Conservation (phyloP, 1,140 invertebrate species). For the Berghia stephanieae region DNA sequence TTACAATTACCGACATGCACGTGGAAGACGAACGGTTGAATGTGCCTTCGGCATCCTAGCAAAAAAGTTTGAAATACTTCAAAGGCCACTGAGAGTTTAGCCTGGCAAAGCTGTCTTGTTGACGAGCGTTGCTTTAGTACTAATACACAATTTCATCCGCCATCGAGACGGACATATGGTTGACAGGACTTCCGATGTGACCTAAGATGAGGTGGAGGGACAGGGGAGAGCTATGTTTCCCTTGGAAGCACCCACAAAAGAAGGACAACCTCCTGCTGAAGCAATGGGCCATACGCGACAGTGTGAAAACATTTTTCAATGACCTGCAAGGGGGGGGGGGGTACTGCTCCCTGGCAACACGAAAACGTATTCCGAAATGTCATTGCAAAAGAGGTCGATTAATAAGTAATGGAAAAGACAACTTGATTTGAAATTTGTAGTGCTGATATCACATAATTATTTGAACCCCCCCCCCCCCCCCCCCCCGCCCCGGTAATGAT, state of each 20-base stretch:
- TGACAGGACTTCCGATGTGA: slow-evolving; percentile 24
- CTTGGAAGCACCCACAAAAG: neutral
- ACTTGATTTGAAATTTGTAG: neutral
- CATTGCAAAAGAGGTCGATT: neutral
- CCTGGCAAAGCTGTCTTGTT: slow-evolving; percentile 19
- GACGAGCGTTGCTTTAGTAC: slow-evolving; percentile 18
- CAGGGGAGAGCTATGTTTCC: slow-evolving; percentile 2
- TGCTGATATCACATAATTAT: neutral
- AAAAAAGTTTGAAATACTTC: slow-evolving; percentile 30
- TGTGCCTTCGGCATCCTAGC: slow-evolving; percentile 21
- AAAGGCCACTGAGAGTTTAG: slow-evolving; percentile 25
- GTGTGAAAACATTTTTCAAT: slow-evolving; percentile 10
- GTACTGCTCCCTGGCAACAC: slow-evolving; percentile 9
- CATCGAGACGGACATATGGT: slow-evolving; percentile 22
- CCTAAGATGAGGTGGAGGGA: neutral
- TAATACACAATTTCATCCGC: slow-evolving; percentile 28
- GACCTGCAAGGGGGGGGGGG: neutral
- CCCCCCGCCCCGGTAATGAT: neutral
- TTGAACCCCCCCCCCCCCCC: neutral
- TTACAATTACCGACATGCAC: slow-evolving; percentile 64
- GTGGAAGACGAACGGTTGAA: slow-evolving; percentile 17
- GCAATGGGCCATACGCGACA: neutral
- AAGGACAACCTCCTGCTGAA: neutral
- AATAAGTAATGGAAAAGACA: neutral
- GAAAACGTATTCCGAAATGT: slow-evolving; percentile 22